Conservation (phyloP, 2,888 invertebrate species). For the Eilema depressum region DNA sequence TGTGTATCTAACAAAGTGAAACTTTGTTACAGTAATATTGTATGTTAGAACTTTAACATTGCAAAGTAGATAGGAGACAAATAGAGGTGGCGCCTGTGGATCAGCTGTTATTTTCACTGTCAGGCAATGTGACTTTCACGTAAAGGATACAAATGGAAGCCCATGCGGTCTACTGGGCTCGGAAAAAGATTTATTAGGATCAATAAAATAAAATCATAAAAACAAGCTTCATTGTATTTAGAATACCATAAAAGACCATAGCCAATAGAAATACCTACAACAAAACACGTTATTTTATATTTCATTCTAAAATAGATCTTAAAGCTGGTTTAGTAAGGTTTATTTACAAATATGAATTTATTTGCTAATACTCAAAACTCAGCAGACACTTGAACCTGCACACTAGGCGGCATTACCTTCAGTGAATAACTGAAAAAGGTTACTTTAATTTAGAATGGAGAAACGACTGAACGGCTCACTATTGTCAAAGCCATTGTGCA, state of each 20-base stretch:
- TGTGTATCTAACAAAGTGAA: conserved; percentile 28
- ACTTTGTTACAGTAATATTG: not conserved
- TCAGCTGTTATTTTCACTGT: conserved; percentile 51
- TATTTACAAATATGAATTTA: conserved; percentile 9
- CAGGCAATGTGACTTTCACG: conserved; percentile 52
- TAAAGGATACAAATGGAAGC: conserved; percentile 63
- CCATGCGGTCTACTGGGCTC: conserved; percentile 58
- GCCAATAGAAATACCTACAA: conserved; percentile 76
- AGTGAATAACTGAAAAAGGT: conserved; percentile 76
- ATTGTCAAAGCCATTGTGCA: conserved; percentile 78
- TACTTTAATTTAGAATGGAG: conserved; percentile 81
- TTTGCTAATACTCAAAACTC: conserved; percentile 34
- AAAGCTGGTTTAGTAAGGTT: not conserved
- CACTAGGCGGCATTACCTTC: conserved; percentile 76
- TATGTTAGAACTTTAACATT: not conserved
- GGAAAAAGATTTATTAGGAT: conserved; percentile 79
- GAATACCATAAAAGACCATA: conserved; percentile 67
- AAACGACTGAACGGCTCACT: conserved; percentile 69
- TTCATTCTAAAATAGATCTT: conserved; percentile 11
- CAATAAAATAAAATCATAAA: conserved; percentile 61
- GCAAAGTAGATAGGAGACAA: conserved; percentile 15
- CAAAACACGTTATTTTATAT: conserved; percentile 40
- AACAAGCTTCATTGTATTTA: conserved; percentile 71
- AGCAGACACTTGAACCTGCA: conserved; percentile 53
- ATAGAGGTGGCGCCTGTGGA: conserved; percentile 49